Evolutionary conservation across 2,888 invertebrate species (phyloP), one percentile per base, ranked within the genome.

Genomic region (Campaea margaritaria): DNA sequence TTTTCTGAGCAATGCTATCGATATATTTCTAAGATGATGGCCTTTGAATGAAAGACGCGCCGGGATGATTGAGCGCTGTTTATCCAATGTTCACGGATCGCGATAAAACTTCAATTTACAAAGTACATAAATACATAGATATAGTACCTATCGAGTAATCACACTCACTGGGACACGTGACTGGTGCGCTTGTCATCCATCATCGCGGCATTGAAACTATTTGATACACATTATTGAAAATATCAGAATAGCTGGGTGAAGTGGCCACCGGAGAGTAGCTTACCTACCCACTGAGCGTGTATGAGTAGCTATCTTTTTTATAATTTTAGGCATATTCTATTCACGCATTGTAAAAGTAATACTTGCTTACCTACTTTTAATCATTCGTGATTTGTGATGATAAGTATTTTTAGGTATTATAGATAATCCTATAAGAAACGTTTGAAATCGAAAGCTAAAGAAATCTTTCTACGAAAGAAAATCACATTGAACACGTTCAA

Each of bases 71-170:
- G 59, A 62, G 57, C 31, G 57, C 48, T 65, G 58, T 65, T 60
- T 60, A 65, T 59, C 31, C 28, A 54, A 46, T 59, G 57, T 46
- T 51, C 47, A 50, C 44, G 63, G 41, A 53, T 46, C 46, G 53
- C 39, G 54, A 65, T 59, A 62, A 55, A 65, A 57, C 53, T 57
- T 60, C 50, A 59, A 59, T 62, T 51, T 51, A 48, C 43, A 54
- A 50, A 47, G 59, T 45, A 54, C 36, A 55, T 52, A 58, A 57
- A 58, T 47, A 52, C 43, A 21, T 45, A 42, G 46, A n/a, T n/a
- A n/a, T n/a, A n/a, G n/a, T n/a, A n/a, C n/a, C n/a, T 52, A 50
- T 57, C 49, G 14, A 49, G 42, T 50, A 38, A n/a, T 28, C 38
- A 34, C 46, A 49, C 48, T 31, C 21, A 34, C 55, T 28, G 28